These are phyloP conservation scores for Lycocerus yunnanus DNA, from an alignment of 2,888 invertebrate genomes.

Conservation along the genomic window DNA sequence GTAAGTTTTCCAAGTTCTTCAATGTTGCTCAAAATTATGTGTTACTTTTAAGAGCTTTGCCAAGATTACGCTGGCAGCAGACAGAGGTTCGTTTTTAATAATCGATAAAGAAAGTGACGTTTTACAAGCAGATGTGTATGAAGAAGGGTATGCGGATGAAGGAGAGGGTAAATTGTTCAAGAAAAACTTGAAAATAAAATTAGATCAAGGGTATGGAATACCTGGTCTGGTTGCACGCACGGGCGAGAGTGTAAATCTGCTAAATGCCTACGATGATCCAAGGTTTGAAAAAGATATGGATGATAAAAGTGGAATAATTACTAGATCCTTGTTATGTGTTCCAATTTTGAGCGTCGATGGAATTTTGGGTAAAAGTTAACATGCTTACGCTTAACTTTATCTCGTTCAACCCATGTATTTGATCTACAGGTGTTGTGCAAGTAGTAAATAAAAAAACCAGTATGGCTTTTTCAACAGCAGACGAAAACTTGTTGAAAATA, in stretches of 20 bases:
- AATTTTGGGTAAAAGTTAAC: conserved; percentile 55
- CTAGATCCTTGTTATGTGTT: conserved; percentile 60
- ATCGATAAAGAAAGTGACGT: conserved; percentile 58
- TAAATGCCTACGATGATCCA: conserved; percentile 62
- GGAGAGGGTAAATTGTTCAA: conserved; percentile 55
- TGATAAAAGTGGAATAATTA: conserved; percentile 61
- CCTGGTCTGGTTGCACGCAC: conserved; percentile 60
- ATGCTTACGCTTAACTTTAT: background rate
- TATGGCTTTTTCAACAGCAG: conserved; percentile 58
- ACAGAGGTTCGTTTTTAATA: conserved; percentile 63
- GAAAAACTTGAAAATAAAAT: conserved; percentile 60
- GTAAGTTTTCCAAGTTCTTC: background rate
- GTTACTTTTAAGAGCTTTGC: conserved; percentile 58
- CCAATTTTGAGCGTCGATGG: conserved; percentile 60
- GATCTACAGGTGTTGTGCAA: conserved; percentile 60
- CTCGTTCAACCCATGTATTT: background rate
- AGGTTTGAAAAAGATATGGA: conserved; percentile 62
- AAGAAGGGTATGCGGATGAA: conserved; percentile 59
- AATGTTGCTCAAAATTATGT: background rate
- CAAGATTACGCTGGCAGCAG: conserved; percentile 62
- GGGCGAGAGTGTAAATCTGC: conserved; percentile 58
- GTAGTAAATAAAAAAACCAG: conserved; percentile 61
- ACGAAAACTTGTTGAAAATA: conserved; percentile 61
- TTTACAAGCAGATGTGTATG: conserved; percentile 63
- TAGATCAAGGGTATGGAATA: conserved; percentile 59